Evolutionary conservation across 1,140 invertebrate species (phyloP).

Genomic region (Caenorhabditis remanei): DNA sequence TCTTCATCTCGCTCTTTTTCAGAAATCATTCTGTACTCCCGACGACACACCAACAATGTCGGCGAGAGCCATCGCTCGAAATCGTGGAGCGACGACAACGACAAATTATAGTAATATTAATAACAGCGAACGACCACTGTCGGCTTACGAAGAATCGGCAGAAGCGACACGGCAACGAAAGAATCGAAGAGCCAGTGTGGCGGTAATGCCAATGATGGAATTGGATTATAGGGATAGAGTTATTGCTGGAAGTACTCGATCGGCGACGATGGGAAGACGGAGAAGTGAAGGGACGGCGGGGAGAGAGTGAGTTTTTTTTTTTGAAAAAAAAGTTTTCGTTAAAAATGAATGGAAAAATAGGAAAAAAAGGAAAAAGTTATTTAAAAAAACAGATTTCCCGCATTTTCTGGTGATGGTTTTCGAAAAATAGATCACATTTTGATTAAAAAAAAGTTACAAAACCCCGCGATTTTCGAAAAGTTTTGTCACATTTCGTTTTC

Average conservation of each 20-base stretch:
- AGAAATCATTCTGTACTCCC: conserved; percentile 4
- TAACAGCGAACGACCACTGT: conserved; percentile 31
- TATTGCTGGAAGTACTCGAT: conserved; percentile 16
- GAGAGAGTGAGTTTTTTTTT: conserved; percentile 34
- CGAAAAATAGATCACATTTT: too few species aligned
- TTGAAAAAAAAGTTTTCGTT: not conserved
- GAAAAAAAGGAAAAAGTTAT: too few species aligned
- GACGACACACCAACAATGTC: not conserved
- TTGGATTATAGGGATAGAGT: conserved; percentile 35
- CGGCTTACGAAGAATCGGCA: conserved; percentile 25
- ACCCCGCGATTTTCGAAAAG: too few species aligned
- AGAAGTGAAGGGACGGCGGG: not conserved
- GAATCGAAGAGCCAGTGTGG: conserved; percentile 39
- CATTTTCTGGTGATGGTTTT: too few species aligned
- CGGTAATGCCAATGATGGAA: conserved; percentile 28
- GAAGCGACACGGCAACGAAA: conserved; percentile 15
- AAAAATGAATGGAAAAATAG: too few species aligned
- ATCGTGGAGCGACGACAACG: not conserved
- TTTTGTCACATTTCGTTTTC: too few species aligned
- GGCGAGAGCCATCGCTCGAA: conserved; percentile 48
- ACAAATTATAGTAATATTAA: conserved; percentile 12
- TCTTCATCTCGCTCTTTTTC: not conserved
- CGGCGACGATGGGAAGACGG: not conserved
- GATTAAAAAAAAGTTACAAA: too few species aligned
- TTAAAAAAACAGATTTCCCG: too few species aligned